These are phyloP conservation scores for Peromyscus nudipes DNA, from an alignment of 2,797 vertebrate species.

Conservation along the genomic window DNA sequence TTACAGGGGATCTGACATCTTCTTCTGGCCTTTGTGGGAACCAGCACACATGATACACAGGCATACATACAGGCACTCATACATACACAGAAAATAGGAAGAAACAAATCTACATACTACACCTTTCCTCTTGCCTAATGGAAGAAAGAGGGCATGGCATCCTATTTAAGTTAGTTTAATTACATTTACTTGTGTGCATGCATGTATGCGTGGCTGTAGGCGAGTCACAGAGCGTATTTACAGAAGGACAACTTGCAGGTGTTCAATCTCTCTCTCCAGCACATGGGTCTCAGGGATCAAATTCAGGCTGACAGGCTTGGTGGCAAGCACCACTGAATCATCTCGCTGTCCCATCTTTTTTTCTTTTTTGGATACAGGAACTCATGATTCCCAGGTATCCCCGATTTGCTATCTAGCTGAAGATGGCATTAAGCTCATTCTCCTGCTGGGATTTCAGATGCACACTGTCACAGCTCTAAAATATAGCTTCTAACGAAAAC, in stretches of 20 bases:
- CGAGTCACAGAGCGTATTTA: not conserved
- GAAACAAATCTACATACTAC: not conserved
- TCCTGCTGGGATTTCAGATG: not conserved
- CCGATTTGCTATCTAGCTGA: not conserved
- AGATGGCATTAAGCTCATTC: not conserved
- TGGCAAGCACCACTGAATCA: not conserved
- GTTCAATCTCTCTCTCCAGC: not conserved
- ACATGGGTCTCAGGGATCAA: not conserved
- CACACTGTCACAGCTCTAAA: not conserved
- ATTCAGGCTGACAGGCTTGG: not conserved
- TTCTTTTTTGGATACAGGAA: not conserved
- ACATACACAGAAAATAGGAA: not conserved
- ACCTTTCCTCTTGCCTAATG: not conserved
- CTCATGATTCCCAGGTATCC: not conserved
- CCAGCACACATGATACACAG: not conserved
- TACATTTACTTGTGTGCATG: not conserved
- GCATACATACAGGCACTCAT: not conserved
- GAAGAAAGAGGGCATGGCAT: not conserved
- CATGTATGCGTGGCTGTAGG: not conserved
- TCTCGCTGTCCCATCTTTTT: not conserved
- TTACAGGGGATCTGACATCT: not conserved
- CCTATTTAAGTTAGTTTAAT: not conserved
- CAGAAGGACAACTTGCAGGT: not conserved
- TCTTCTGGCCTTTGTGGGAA: not conserved
- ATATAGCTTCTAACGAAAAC: not conserved